Evolutionary conservation across 2,797 vertebrate genomes (phyloP).

Genomic region (Octomys mimax): DNA sequence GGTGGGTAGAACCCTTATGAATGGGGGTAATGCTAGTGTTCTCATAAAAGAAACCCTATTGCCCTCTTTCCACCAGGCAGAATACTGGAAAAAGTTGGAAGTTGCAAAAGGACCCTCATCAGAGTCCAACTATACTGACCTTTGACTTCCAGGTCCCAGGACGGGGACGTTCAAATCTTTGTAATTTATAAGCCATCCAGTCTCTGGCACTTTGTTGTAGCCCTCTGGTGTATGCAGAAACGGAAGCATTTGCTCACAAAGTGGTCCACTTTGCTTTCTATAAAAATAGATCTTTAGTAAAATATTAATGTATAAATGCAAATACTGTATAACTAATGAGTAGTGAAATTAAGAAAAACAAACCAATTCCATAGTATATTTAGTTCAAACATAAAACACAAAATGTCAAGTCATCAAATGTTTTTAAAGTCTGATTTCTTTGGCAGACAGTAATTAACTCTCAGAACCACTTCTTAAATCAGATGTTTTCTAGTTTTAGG

Average conservation of each 20-base stretch:
- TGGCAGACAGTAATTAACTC: neutral
- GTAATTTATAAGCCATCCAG: neutral
- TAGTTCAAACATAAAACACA: neutral
- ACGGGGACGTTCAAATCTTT: neutral
- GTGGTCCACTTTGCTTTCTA: neutral
- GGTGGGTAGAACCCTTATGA: neutral
- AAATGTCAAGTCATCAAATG: conserved; percentile 11
- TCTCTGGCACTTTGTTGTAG: neutral
- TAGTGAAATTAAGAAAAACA: conserved; percentile 4
- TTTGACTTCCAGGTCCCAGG: neutral
- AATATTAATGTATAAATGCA: neutral
- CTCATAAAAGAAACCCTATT: neutral
- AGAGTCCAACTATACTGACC: neutral
- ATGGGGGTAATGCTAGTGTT: neutral
- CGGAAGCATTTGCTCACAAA: neutral
- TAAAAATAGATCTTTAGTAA: neutral
- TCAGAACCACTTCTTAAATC: neutral
- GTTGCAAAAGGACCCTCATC: neutral
- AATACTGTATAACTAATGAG: neutral
- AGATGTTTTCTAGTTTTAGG: neutral
- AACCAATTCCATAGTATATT: neutral
- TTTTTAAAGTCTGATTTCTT: neutral
- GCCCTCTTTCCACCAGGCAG: neutral
- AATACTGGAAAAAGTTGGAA: neutral
- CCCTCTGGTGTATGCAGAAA: neutral